Conservation (phyloP, 2,113 vertebrate species). For the Antennarius striatus region DNA sequence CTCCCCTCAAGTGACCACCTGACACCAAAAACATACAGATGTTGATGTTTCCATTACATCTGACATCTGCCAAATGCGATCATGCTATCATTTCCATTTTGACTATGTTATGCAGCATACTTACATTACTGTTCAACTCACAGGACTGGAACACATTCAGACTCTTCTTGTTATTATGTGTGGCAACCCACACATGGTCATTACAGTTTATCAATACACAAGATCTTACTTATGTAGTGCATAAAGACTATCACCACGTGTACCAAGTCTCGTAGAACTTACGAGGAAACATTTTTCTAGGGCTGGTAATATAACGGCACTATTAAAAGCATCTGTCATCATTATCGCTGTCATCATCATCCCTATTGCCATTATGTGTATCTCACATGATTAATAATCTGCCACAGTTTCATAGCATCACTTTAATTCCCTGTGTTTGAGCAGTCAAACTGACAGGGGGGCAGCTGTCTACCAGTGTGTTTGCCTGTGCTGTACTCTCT, state of each 20-base stretch:
- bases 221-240: neutral
- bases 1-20: too few relatives aligned
- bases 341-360: slow-evolving; percentile 35
- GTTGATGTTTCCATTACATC: neutral
- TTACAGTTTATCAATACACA: neutral
- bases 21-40: too few relatives aligned
- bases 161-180: neutral
- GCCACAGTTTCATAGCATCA: slow-evolving; percentile 45
- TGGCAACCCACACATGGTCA: neutral
- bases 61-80: neutral
- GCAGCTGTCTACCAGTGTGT: slow-evolving; percentile 68
- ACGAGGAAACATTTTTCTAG: slow-evolving; percentile 10
- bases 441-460: slow-evolving; percentile 57
- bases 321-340: slow-evolving; percentile 40
- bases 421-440: slow-evolving; percentile 51
- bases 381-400: slow-evolving; percentile 48
- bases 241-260: neutral
- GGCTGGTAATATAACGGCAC: slow-evolving; percentile 3
- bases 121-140: neutral
- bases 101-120: neutral
- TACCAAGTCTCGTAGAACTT: neutral
- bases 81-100: neutral
- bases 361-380: slow-evolving; percentile 43
- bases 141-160: neutral
- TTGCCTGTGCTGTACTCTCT: slow-evolving; percentile 63